Base-by-base conservation (phyloP, 2,113 vertebrate genomes). In the Geococcyx californianus region DNA sequence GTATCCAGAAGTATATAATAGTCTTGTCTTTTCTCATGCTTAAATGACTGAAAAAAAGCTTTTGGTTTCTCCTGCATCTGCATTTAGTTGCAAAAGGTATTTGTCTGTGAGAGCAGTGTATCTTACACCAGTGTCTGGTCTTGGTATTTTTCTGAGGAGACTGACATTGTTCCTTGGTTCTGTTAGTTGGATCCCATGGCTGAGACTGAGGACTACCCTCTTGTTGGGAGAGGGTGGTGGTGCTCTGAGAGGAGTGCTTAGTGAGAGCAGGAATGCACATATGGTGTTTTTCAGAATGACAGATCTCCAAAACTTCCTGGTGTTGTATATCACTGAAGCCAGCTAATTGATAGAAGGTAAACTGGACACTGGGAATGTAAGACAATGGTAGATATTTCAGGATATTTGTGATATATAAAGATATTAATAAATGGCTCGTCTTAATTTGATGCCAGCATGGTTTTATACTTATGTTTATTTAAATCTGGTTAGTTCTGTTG, bases 221-320 rank as follows among this genome's bases (percentile, higher is more conserved):
- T 18, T 45, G 23, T 8, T 23, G 5, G 34, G 42, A 40, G 10
- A 19, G 52, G 34, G 6, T 36, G 8, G 31, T 7, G 28, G 15
- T 59, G 52, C 44, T 7, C 47, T 31, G 47, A 34, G 21, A 23
- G n/a, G 60, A 74, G 24, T 13, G 9, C 79, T 55, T 38, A 31
- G 82, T 42, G 40, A 64, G 26, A 62, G n/a, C 7, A 1, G 18
- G 54, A 67, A 21, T n/a, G 24, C 42, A 42, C 7, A 9, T 0
- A 0, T 7, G 47, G 12, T 28, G 8, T 13, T 87, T 21, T 24
- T 10, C n/a, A 52, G 21, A 25, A 40, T 16, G 15, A 78, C 23
- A 16, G 36, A 6, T 25, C 5, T 20, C 36, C 2, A 6, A 21
- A 52, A 25, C n/a, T 64, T 0, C 0, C 38, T 84, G 11, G 11